These are phyloP conservation scores for Portevinia maculata DNA, from an alignment of 2,888 invertebrate species.

Conservation along the genomic window DNA sequence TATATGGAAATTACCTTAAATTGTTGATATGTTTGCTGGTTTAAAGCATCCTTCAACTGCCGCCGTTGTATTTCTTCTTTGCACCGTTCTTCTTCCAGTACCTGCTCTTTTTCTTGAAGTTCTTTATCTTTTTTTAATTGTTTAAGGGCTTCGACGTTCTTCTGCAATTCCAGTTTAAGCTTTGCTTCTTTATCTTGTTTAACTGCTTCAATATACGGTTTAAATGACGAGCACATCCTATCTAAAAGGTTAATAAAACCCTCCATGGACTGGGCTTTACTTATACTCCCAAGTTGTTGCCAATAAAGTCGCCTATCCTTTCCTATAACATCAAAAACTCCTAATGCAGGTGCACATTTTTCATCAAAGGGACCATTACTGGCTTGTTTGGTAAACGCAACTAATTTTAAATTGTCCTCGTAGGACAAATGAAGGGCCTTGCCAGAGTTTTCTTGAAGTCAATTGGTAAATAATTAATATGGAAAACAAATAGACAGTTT, in stretches of 20 bases:
- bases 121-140: conserved; percentile 84
- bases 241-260: conserved; percentile 95
- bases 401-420: conserved; percentile 94
- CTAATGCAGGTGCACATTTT: conserved; percentile 90
- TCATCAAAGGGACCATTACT: conserved; percentile 91
- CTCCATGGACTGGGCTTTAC: conserved; percentile 93
- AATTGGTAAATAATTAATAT: conserved; percentile 36
- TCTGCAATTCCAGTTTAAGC: conserved; percentile 84
- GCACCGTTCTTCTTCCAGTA: conserved; percentile 75
- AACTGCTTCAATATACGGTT: conserved; percentile 95
- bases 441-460: conserved; percentile 94
- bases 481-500: conserved; percentile 35
- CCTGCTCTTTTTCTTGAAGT: conserved; percentile 84
- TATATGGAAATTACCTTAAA: conserved; percentile 84
- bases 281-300: conserved; percentile 94
- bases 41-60: conserved; percentile 97
- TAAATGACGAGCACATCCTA: conserved; percentile 93
- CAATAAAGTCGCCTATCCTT: conserved; percentile 96
- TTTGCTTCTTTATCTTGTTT: conserved; percentile 93
- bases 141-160: conserved; percentile 76
- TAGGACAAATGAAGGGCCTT: conserved; percentile 97
- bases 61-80: conserved; percentile 83
- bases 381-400: conserved; percentile 96
- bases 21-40: conserved; percentile 96
- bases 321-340: conserved; percentile 97